Percentiles rank a stretch among this genome's conserved stretches.
Conservation (phyloP, 2,113 vertebrate genomes). For the Helogale parvula region DNA sequence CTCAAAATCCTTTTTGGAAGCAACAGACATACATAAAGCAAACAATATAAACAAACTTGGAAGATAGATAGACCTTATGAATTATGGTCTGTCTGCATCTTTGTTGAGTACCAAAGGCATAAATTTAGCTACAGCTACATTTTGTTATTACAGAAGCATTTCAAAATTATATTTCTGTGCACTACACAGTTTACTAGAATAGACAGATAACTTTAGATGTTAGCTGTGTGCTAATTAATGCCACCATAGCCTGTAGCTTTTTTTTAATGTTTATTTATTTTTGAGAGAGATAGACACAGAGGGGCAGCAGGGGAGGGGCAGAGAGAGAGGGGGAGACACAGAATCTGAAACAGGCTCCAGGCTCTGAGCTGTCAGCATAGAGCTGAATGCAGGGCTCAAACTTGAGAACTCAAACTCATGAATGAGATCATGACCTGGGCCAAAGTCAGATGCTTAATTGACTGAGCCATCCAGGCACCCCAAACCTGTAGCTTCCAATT, state of each 20-base stretch:
- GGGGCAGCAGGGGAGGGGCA: no score
- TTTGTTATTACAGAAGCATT: slow-evolving; percentile 56
- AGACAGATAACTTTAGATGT: slow-evolving; percentile 17
- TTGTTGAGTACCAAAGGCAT: slow-evolving; percentile 60
- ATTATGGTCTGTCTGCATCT: slow-evolving; percentile 55
- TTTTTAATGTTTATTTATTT: no score
- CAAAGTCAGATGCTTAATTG: no score
- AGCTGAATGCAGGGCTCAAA: no score
- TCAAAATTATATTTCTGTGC: slow-evolving; percentile 24
- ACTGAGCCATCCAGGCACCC: no score
- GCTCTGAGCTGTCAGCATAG: no score
- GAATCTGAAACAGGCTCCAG: no score
- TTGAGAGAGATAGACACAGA: no score
- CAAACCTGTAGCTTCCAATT: background rate
- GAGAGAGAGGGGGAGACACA: no score
- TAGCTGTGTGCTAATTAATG: slow-evolving; percentile 59
- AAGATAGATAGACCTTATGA: slow-evolving; percentile 49
- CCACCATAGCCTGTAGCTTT: slow-evolving; percentile 12
- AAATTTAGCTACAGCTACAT: slow-evolving; percentile 40
- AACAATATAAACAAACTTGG: slow-evolving; percentile 63
- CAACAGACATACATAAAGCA: slow-evolving; percentile 58
- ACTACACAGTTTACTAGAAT: slow-evolving; percentile 49
- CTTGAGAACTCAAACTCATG: no score
- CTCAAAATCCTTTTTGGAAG: slow-evolving; percentile 45
- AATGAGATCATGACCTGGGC: no score